These are phyloP conservation scores for Phaetusa simplex DNA, from an alignment of 2,113 vertebrate genomes.

Conservation along the genomic window DNA sequence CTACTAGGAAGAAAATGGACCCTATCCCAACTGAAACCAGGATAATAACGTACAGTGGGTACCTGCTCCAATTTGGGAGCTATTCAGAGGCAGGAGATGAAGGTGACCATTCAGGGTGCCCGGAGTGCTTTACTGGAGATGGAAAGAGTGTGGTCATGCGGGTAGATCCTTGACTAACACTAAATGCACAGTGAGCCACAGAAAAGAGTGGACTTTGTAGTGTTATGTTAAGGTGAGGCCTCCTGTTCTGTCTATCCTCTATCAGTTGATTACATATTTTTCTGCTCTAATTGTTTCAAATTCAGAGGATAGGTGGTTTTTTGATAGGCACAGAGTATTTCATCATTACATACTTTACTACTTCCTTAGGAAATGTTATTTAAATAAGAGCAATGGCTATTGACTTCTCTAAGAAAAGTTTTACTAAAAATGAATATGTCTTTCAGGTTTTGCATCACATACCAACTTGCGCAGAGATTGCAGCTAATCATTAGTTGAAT, in stretches of 20 bases:
- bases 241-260: not conserved
- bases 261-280: not conserved
- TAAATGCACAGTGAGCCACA: too few species aligned
- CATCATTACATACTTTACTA: not conserved
- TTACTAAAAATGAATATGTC: not conserved
- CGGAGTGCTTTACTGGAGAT: not conserved
- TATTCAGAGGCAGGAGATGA: not conserved
- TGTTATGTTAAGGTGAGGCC: not conserved
- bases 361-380: not conserved
- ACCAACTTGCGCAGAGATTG: not conserved
- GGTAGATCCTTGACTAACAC: too few species aligned
- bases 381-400: not conserved
- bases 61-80: not conserved
- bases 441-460: not conserved
- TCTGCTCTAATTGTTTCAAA: not conserved
- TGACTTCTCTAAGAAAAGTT: not conserved
- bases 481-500: not conserved
- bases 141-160: rapidly evolving
- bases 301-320: not conserved
- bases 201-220: not conserved
- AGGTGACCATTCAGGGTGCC: not conserved
- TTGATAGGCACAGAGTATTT: not conserved
- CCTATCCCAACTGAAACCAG: not conserved
- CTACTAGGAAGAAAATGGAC: not conserved
- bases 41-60: not conserved